Base-by-base conservation (phyloP, 2,113 vertebrate species). In the Macaca mulatta region DNA sequence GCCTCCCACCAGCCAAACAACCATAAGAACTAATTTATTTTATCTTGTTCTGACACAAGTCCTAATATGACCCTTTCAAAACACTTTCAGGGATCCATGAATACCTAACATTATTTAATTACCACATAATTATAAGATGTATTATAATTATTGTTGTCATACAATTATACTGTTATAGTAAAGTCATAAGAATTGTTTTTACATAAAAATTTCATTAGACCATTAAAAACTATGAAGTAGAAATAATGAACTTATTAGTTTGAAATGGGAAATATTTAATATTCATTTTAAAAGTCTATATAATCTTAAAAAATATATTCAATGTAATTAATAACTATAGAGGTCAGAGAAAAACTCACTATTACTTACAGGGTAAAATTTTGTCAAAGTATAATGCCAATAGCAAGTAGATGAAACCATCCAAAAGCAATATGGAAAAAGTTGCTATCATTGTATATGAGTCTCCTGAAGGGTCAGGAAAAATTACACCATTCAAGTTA, bases 301-400 rank as follows among this genome's bases (percentile, higher is more conserved):
- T 35, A 75, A 78, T 12, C 32, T 89, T 86, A 89, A 84, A 50
- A 85, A 94, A 89, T 10, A 25, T n/a, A 8, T 70, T 83, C 1
- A 64, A 3, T 59, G 35, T 84, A 72, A 92, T 89, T 6, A 88
- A 8, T 74, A 79, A 64, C 3, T 59, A 20, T n/a, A 55, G 57
- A 90, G 2, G 3, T 86, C 78, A 86, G 32, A 93, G 48, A 74
- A 97, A 94, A 97, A 85, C 9, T 5, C 2, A 78, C 6, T 70
- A 35, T 4, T 90, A 97, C 98, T 98, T 69, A 99, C 99, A 99
- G 89, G 99, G 99, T 45, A 99, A 98, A 16, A 99, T 99, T 98
- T 99, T 99, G 98, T 99, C 99, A 2, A 99, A 98, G 97, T 99
- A 99, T 75, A 99, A 9, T 1, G 99, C 98, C 94, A 99, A 32